A percentile compares a stretch with the other conserved stretches of the same genome.
Evolutionary conservation across 2,797 vertebrate genomes (phyloP).

Genomic region (Labeo calbasu): DNA sequence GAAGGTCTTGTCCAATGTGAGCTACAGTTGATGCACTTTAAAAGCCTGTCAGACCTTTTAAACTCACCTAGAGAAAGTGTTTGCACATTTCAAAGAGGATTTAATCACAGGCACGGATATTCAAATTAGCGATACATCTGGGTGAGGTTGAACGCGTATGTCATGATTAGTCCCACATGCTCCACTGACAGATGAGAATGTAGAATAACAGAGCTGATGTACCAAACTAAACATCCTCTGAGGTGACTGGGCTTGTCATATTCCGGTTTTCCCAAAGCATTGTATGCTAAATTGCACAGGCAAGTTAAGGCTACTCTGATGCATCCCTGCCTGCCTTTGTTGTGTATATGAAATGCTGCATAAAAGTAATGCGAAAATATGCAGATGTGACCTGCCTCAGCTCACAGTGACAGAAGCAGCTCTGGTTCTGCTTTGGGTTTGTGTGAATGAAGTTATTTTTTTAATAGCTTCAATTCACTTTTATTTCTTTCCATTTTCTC

Average conservation of each 20-base stretch:
- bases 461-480: too few species aligned
- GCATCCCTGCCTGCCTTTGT: neutral
- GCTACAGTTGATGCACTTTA: conserved; percentile 13
- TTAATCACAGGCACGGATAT: conserved; percentile 23
- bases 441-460: neutral
- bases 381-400: neutral
- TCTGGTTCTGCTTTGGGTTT: neutral
- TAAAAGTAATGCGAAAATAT: neutral
- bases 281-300: conserved; percentile 17
- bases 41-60: neutral
- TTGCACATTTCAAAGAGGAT: conserved; percentile 32
- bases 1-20: conserved; percentile 1
- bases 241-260: conserved; percentile 29
- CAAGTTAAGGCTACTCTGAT: neutral
- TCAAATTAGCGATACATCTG: conserved; percentile 34
- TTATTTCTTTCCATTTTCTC: too few species aligned
- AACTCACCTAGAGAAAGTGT: neutral
- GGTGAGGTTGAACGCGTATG: conserved; percentile 8
- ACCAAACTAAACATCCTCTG: conserved; percentile 17
- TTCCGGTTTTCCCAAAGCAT: conserved; percentile 3
- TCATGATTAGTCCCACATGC: conserved; percentile 36
- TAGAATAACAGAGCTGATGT: conserved; percentile 5
- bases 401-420: neutral
- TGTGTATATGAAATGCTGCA: neutral
- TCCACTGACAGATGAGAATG: conserved; percentile 41